Percentiles rank a stretch among this genome's conserved stretches.
phyloP scores from a whole-genome alignment of 2,797 vertebrate genomes.

The Orestias chungarensis region DNA sequence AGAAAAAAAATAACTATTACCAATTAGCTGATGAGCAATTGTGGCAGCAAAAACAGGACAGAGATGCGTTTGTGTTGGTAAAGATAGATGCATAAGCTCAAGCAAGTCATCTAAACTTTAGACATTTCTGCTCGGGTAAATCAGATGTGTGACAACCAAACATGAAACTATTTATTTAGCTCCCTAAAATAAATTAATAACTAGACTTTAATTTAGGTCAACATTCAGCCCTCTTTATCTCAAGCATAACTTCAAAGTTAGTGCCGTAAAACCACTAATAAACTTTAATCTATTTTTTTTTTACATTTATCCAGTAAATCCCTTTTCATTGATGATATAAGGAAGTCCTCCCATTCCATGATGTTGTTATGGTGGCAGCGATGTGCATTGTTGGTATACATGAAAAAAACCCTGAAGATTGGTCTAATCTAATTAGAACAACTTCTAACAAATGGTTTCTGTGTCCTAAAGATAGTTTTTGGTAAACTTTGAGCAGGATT shows the following conservation, averaged over 20 bases:
- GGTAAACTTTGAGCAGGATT: neutral
- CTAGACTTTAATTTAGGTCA: constrained; percentile 1
- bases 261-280: too few relatives aligned
- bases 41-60: constrained; percentile 39
- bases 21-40: constrained; percentile 34
- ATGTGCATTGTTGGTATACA: too few relatives aligned
- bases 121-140: constrained; percentile 31
- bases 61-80: constrained; percentile 26
- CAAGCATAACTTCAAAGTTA: neutral
- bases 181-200: too few relatives aligned
- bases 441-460: neutral
- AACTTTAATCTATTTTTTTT: too few relatives aligned
- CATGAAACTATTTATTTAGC: too few relatives aligned
- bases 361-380: too few relatives aligned
- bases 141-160: neutral
- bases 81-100: constrained; percentile 24
- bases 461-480: neutral
- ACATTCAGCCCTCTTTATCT: neutral
- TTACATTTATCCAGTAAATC: too few relatives aligned
- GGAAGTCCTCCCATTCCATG: neutral
- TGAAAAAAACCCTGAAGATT: neutral
- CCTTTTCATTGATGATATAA: neutral
- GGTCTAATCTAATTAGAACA: neutral
- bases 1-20: constrained; percentile 22
- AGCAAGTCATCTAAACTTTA: constrained; percentile 23